Percentiles rank a stretch among this genome's conserved stretches.
phyloP scores from a whole-genome alignment of 92 coral and sea anemone species.

The Porites lobata region DNA sequence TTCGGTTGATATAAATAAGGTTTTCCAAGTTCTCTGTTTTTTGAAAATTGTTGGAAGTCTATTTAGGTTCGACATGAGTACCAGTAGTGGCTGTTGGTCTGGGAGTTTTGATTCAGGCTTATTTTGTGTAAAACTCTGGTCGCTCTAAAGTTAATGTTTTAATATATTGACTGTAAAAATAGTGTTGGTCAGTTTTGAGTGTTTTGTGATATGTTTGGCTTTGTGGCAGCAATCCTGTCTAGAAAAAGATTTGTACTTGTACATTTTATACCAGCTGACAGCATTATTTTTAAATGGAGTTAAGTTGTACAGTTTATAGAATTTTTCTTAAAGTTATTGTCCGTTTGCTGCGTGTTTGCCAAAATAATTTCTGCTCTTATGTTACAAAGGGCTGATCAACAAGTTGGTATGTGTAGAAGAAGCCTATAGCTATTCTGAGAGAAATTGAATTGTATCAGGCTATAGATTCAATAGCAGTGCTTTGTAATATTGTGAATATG shows the following conservation, averaged over 20 bases:
- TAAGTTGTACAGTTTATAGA: slow-evolving; percentile 11
- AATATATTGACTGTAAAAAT: neutral
- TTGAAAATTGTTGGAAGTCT: neutral
- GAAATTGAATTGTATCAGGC: slow-evolving; percentile 39
- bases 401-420: slow-evolving; percentile 22
- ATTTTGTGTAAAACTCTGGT: neutral
- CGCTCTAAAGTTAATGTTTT: neutral
- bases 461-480: slow-evolving; percentile 12
- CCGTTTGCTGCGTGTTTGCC: slow-evolving; percentile 5
- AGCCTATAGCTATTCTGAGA: slow-evolving; percentile 10
- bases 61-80: slow-evolving; percentile 11
- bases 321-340: neutral
- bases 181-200: slow-evolving; percentile 8
- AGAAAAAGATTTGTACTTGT: slow-evolving; percentile 34
- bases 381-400: slow-evolving; percentile 7
- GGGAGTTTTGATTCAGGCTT: neutral
- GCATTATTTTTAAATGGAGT: slow-evolving; percentile 41
- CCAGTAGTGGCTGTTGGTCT: neutral
- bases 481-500: slow-evolving; percentile 42
- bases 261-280: slow-evolving; percentile 21
- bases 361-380: neutral
- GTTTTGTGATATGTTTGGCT: slow-evolving; percentile 3
- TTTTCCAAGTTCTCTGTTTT: neutral
- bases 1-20: neutral
- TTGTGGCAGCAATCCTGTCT: slow-evolving; percentile 23